Evolutionary conservation across 2,797 vertebrate species (phyloP), one percentile per base, ranked within the genome.

Genomic region (Allenopithecus nigroviridis): DNA sequence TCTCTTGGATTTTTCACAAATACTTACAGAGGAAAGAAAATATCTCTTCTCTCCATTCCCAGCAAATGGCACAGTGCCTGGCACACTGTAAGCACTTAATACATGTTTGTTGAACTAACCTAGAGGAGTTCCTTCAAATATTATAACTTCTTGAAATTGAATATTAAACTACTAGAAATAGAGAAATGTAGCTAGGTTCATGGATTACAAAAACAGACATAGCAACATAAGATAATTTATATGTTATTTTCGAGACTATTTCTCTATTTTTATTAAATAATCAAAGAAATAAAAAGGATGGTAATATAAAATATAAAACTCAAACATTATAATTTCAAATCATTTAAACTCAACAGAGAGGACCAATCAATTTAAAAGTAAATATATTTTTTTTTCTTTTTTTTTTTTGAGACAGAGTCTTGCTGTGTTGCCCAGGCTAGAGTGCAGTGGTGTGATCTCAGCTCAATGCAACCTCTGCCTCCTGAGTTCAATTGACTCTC

Each of bases 201-300:
- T 57, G 16, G 88, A 81, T 30, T 89, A 33, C 22, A 92, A 94
- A 91, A 57, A 50, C 19, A 80, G 53, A 33, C 9, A 74, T 75
- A 93, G 48, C 46, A 92, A 81, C 21, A n/a, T 81, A n/a, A 91
- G 91, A 68, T 64, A 93, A 93, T 64, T 83, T 53, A 61, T 19
- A 76, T 72, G 26, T 0, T 89, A 80, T 91, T 88, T 95, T 89
- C 11, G 75, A 46, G 13, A 94, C 4, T 55, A 76, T 61, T 94
- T 75, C 6, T 16, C 22, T 94, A 50, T 75, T 94, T 95, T 89
- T 57, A 95, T 61, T 39, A 87, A 95, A 78, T 86, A 84, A 48
- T 11, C n/a, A 12, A 88, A 95, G 22, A 87, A 84, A 89, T 85
- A 22, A 39, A 75, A 93, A 84, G 22, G 74, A 84, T 70, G 26